A percentile compares a stretch with the other conserved stretches of the same genome.
Evolutionary conservation across 2,113 vertebrate genomes (phyloP).

Genomic region (Ranitomeya variabilis): DNA sequence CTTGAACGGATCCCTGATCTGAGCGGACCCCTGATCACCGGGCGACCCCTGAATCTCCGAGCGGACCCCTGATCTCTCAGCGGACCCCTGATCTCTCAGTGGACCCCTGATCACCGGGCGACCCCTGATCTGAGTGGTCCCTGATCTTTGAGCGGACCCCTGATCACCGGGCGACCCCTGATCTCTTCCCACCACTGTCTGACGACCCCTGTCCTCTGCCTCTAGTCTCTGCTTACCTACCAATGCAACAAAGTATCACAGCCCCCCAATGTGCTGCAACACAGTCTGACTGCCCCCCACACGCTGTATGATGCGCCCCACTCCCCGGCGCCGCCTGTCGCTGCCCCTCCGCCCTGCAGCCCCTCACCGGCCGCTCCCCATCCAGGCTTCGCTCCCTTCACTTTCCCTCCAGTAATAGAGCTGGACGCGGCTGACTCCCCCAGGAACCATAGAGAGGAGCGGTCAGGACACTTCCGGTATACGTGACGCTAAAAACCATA

Average conservation of each 20-base stretch:
- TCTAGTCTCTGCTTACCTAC: no score
- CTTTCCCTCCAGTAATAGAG: slow-evolving; percentile 6
- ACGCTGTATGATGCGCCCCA: background rate
- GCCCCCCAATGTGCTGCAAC: no score
- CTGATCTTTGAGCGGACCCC: no score
- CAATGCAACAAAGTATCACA: background rate
- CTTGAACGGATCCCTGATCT: no score
- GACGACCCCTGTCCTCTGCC: no score
- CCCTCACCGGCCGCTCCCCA: background rate
- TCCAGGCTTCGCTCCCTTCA: background rate
- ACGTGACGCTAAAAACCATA: background rate
- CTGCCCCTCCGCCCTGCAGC: background rate
- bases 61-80: background rate
- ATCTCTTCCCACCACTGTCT: background rate
- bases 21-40: background rate
- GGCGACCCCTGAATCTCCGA: background rate
- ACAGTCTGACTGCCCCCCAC: no score
- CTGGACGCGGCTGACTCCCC: background rate
- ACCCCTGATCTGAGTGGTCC: no score
- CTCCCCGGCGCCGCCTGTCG: background rate
- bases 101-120: no score
- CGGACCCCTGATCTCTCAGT: background rate
- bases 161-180: background rate
- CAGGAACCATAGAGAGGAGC: background rate
- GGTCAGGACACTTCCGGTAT: background rate